Conservation (phyloP, 2,797 vertebrate genomes). For the Gallinago stenura region DNA sequence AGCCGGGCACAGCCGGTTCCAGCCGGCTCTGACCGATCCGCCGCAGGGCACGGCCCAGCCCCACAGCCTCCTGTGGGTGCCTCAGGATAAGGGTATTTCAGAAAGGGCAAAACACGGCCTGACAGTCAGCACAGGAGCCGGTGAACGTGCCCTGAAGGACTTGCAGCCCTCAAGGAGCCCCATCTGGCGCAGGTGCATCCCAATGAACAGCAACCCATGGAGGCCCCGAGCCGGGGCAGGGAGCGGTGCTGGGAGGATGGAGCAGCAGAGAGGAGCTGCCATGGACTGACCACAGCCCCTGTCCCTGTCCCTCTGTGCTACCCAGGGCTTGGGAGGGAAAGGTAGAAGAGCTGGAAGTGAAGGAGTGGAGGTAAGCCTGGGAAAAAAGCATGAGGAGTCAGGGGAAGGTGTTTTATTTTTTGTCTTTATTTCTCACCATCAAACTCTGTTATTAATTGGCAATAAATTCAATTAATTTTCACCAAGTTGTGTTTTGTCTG, state of each 20-base stretch:
- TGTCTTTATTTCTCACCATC: background rate
- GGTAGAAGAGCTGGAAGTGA: background rate
- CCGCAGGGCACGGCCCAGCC: background rate
- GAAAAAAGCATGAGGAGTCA: background rate
- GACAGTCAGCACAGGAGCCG: background rate
- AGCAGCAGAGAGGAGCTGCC: background rate
- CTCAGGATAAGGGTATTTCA: background rate
- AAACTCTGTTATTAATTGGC: background rate
- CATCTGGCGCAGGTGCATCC: background rate
- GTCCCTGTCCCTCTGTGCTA: fast-evolving
- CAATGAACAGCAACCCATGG: fast-evolving
- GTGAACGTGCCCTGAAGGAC: background rate
- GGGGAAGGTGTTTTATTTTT: background rate
- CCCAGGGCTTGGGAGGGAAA: fast-evolving
- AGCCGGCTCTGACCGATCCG: background rate
- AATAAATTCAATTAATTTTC: background rate
- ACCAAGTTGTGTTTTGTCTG: fast-evolving
- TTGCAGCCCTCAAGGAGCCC: fast-evolving
- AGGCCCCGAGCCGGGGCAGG: background rate
- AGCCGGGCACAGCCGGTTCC: fast-evolving
- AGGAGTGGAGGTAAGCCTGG: background rate
- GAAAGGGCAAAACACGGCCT: background rate
- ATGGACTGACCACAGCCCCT: background rate
- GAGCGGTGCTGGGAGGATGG: fast-evolving
- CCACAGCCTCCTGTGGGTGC: fast-evolving